Conservation (phyloP, 2,888 invertebrate species). For the Lepetodrilus schrolli region DNA sequence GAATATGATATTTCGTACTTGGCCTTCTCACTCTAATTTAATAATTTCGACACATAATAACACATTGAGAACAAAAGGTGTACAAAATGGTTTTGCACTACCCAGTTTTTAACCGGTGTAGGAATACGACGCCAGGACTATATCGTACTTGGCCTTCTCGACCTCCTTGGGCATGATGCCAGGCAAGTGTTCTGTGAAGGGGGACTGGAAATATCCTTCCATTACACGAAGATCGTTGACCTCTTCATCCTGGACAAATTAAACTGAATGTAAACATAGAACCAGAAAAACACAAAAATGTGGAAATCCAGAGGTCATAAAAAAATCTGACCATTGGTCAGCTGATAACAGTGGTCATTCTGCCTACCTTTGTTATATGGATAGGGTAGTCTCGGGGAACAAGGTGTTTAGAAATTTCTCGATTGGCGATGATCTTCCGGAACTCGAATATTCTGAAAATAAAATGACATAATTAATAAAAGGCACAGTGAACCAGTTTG, state of each 20-base stretch:
- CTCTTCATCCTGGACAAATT: constrained; percentile 76
- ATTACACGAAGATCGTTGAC: constrained; percentile 76
- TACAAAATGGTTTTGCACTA: constrained; percentile 80
- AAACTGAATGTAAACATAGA: background rate
- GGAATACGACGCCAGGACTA: constrained; percentile 82
- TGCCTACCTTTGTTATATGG: constrained; percentile 88
- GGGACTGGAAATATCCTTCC: constrained; percentile 91
- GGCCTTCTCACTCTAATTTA: too few species aligned
- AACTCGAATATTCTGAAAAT: constrained; percentile 91
- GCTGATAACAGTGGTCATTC: too few species aligned
- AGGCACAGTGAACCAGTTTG: too few species aligned
- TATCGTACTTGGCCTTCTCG: constrained; percentile 83
- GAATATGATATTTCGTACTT: too few species aligned
- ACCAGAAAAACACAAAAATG: background rate
- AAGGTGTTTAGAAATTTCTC: constrained; percentile 87
- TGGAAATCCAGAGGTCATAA: background rate
- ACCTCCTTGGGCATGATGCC: constrained; percentile 90
- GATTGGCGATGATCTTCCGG: constrained; percentile 88
- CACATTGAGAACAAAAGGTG: too few species aligned
- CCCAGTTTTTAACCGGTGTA: constrained; percentile 83
- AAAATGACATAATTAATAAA: too few species aligned
- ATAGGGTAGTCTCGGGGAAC: constrained; percentile 89
- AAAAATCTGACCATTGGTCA: background rate
- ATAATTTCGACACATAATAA: too few species aligned
- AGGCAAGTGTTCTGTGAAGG: constrained; percentile 87